Conservation (phyloP, 2,113 vertebrate genomes). For the Neodontobutis hainanensis region DNA sequence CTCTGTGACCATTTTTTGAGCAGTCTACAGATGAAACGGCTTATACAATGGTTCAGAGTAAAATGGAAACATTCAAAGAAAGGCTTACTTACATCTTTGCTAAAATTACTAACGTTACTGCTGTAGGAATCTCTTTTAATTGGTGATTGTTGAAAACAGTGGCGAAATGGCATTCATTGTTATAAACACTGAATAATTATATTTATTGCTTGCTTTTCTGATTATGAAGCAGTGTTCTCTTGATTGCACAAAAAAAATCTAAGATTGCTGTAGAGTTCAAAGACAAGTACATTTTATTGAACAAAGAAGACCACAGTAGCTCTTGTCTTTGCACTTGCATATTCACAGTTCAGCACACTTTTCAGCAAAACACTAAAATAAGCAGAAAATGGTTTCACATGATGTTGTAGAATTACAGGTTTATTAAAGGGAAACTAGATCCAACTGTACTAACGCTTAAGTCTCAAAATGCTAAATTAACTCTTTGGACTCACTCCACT, state of each 20-base stretch:
- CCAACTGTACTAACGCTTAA: slow-evolving; percentile 21
- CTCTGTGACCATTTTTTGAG: no score
- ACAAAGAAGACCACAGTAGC: slow-evolving; percentile 68
- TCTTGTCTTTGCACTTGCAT: slow-evolving; percentile 50
- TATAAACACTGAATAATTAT: no score
- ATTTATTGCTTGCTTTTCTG: no score
- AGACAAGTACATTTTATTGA: slow-evolving; percentile 64
- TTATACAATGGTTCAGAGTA: no score
- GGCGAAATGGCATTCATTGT: no score
- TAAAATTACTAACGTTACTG: no score
- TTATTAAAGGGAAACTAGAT: slow-evolving; percentile 29
- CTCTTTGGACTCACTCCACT: slow-evolving; percentile 36
- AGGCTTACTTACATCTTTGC: no score
- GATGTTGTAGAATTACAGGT: slow-evolving; percentile 46
- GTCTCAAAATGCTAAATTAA: slow-evolving; percentile 32
- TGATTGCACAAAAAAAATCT: not conserved
- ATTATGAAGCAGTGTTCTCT: no score
- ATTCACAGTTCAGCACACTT: slow-evolving; percentile 63
- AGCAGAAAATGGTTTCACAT: slow-evolving; percentile 6
- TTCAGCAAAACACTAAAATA: slow-evolving; percentile 53
- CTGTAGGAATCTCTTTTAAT: no score
- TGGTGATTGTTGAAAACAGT: no score
- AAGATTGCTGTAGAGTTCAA: slow-evolving; percentile 23
- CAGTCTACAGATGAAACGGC: no score
- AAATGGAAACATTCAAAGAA: no score